phyloP scores from a whole-genome alignment of 23 tunicate species.

The Phallusia fumigata region DNA sequence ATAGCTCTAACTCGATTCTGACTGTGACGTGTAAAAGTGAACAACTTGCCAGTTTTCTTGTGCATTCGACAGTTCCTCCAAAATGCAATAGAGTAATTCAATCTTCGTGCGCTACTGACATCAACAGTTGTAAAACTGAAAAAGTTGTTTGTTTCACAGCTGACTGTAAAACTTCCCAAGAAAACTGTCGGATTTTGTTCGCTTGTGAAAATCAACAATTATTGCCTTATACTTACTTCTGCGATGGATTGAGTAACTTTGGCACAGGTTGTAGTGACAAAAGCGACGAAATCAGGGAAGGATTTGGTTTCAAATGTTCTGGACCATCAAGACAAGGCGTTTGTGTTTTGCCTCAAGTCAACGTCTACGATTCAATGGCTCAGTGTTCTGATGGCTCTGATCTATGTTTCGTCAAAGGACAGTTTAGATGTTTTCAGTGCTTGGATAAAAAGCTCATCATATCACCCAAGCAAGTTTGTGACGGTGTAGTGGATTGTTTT shows the following conservation, averaged over 20 bases:
- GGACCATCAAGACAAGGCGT: conserved; percentile 5
- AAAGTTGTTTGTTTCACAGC: neutral
- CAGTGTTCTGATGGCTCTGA: neutral
- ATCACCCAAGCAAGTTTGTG: neutral
- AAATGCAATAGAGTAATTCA: neutral
- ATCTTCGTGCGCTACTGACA: neutral
- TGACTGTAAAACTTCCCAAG: neutral
- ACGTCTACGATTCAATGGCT: conserved; percentile 2
- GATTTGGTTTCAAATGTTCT: conserved; percentile 5
- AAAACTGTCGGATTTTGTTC: neutral
- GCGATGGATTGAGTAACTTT: neutral
- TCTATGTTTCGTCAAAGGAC: neutral
- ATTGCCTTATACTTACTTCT: neutral
- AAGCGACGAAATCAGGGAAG: neutral
- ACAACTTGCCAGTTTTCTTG: neutral
- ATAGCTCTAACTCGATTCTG: neutral
- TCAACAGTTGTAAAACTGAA: neutral
- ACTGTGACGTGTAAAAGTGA: neutral
- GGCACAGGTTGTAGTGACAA: neutral
- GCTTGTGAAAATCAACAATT: neutral
- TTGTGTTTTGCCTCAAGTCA: conserved; percentile 7
- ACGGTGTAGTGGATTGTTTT: conserved; percentile 2
- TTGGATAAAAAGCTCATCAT: neutral
- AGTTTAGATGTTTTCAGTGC: conserved; percentile 7
- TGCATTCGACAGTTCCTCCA: neutral